Base-by-base conservation (phyloP, 2,113 vertebrate genomes). In the Cygnus atratus region DNA sequence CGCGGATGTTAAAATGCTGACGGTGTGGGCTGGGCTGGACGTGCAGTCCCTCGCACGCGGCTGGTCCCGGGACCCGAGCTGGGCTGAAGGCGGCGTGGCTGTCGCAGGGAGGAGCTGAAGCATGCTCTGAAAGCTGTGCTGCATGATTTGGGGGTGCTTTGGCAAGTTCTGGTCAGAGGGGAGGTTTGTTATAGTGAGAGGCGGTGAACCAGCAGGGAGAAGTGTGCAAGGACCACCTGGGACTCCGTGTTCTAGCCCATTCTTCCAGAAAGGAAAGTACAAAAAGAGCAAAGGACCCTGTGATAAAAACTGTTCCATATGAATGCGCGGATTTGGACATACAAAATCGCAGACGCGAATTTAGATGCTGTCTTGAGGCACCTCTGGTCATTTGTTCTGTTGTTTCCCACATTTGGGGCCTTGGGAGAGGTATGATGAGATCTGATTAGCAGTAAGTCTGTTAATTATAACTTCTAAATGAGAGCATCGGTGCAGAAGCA, bases 391-490 rank as follows among this genome's bases (percentile, higher is more conserved):
- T 94, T 96, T 92, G 54, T 89, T 88, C 52, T 95, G 79, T 96
- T 91, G 71, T 93, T 95, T 97, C 95, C 80, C 91, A 92, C 93
- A 95, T 94, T 93, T 93, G 96, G 84, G 85, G 91, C 97, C 93
- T 97, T 96, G 73, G 79, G 96, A 94, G 94, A 90, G 46, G 65
- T 81, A 93, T 95, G 94, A 94, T 95, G 93, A 95, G 94, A 95
- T 95, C 97, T 96, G 97, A 97, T 97, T 98, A 98, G 97, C 93
- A 96, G 78, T 91, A 92, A 97, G 94, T 97, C 97, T 97, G 94
- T 98, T 98, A 98, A 98, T 97, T 98, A 96, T 97, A 95, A 96
- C 90, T 95, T 90, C 93, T 93, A 87, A 97, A 97, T 97, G 94
- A 95, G 94, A 96, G 87, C 95, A 96, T 95, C 93, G 92, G 93